phyloP scores from a whole-genome alignment of 2,888 invertebrate genomes.

The Diarsia dahlii region DNA sequence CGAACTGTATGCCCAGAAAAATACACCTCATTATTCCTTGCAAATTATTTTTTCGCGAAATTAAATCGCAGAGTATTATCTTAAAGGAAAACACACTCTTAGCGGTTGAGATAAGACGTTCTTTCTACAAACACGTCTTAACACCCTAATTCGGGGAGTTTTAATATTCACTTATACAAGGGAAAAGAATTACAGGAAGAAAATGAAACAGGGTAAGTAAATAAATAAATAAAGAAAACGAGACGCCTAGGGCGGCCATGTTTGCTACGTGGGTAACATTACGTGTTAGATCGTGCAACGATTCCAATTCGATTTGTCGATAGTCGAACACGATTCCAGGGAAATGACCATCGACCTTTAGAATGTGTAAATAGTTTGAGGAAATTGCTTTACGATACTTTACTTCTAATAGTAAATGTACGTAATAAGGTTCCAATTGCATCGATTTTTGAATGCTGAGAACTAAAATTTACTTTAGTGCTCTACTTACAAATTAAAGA shows the following conservation, averaged over 20 bases:
- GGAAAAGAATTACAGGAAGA: slow-evolving; percentile 89
- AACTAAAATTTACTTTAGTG: slow-evolving; percentile 43
- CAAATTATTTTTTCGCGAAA: slow-evolving; percentile 70
- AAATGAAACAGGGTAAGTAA: slow-evolving; percentile 88
- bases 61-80: slow-evolving; percentile 73
- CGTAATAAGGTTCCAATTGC: slow-evolving; percentile 24
- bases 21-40: slow-evolving; percentile 70
- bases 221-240: slow-evolving; percentile 87
- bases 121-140: slow-evolving; percentile 62
- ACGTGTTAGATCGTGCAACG: slow-evolving; percentile 85
- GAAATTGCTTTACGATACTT: slow-evolving; percentile 58
- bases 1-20: slow-evolving; percentile 68
- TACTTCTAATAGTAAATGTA: slow-evolving; percentile 28
- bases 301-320: slow-evolving; percentile 87
- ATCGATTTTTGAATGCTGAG: slow-evolving; percentile 20
- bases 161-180: slow-evolving; percentile 88
- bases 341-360: slow-evolving; percentile 81
- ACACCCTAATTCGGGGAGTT: slow-evolving; percentile 82
- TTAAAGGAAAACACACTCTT: slow-evolving; percentile 70
- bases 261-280: slow-evolving; percentile 79
- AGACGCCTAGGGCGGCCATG: slow-evolving; percentile 74
- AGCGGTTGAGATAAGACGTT: slow-evolving; percentile 68
- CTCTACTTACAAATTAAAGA: slow-evolving; percentile 24
- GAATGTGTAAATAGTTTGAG: slow-evolving; percentile 84
- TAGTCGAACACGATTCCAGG: slow-evolving; percentile 76